These are phyloP conservation scores for Chiloscyllium punctatum DNA, from an alignment of 2,797 vertebrate genomes.

Conservation along the genomic window DNA sequence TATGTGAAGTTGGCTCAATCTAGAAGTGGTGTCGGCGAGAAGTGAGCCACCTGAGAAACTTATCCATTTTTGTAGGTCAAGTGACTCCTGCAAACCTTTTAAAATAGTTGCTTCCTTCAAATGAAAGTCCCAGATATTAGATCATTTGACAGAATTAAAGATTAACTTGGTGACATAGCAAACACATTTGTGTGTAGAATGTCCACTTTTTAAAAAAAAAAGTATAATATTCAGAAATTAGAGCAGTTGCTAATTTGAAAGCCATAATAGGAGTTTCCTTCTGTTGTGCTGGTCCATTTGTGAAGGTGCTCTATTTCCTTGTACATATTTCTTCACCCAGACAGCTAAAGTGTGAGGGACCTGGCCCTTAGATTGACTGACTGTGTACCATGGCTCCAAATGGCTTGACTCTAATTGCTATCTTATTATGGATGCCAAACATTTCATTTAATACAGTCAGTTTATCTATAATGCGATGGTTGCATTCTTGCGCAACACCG, in stretches of 20 bases:
- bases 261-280: background rate
- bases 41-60: no score
- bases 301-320: background rate
- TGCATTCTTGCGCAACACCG: no score
- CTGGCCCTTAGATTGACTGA: background rate
- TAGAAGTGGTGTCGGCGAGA: no score
- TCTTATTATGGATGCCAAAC: background rate
- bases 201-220: background rate
- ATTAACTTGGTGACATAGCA: no score
- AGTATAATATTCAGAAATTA: background rate
- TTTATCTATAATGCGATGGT: no score
- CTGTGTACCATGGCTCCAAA: background rate
- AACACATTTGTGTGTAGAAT: background rate
- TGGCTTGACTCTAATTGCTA: background rate
- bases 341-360: background rate
- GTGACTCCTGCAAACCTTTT: no score
- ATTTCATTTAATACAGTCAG: background rate
- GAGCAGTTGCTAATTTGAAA: background rate
- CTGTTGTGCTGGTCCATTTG: background rate
- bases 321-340: background rate
- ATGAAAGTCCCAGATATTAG: no score
- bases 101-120: no score
- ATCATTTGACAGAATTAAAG: no score
- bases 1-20: no score
- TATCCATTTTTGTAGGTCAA: no score